Evolutionary conservation across 2,113 vertebrate species (phyloP).

Genomic region (Nipponia nippon): DNA sequence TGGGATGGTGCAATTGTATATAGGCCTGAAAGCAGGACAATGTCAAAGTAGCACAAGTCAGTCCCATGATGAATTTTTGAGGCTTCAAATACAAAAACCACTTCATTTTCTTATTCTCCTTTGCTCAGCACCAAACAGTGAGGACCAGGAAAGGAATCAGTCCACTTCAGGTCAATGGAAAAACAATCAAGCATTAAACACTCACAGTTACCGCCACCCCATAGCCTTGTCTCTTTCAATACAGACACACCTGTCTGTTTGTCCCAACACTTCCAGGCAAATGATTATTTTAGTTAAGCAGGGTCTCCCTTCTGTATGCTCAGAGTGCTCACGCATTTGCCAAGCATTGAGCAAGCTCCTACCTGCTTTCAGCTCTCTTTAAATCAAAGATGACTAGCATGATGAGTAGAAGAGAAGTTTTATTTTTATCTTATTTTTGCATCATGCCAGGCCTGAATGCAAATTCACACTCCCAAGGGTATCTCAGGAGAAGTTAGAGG

Average conservation of each 20-base stretch:
- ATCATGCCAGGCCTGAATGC: not conserved
- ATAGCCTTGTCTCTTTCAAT: not conserved
- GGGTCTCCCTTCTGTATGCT: not conserved
- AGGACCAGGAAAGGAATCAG: not conserved
- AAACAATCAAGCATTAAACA: not conserved
- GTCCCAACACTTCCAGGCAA: not conserved
- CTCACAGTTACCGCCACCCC: not conserved
- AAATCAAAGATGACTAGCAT: not conserved
- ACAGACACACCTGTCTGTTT: not conserved
- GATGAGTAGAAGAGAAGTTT: not conserved
- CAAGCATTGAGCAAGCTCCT: not conserved
- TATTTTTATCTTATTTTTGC: not conserved
- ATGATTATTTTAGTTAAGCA: not conserved
- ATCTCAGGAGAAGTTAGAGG: not conserved
- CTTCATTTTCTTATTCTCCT: not conserved
- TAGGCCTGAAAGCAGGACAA: not conserved
- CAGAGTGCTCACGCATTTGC: not conserved
- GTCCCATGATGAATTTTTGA: not conserved
- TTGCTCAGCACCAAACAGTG: not conserved
- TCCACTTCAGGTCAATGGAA: not conserved
- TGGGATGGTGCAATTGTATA: not conserved
- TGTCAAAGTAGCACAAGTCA: not conserved
- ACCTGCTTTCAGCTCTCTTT: not conserved
- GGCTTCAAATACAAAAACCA: not conserved
- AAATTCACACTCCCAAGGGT: not conserved